Base-by-base conservation (phyloP, 2,797 vertebrate genomes). In the Scolopax rusticola region DNA sequence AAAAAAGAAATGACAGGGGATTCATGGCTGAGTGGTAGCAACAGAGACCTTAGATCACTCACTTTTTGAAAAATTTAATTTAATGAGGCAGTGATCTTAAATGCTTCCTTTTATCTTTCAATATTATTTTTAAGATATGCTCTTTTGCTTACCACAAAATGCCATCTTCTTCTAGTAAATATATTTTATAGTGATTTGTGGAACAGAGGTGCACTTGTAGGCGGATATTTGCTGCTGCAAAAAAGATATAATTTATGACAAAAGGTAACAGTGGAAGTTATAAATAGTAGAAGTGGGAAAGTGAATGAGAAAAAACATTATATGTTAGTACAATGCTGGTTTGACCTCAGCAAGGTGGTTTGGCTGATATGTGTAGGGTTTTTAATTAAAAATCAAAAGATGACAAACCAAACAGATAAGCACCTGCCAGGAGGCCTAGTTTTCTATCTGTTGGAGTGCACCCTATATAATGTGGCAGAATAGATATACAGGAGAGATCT, bases 61-160 rank as follows among this genome's bases (percentile, higher is more conserved):
- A 28, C 30, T 92, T 89, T 86, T 81, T 90, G 40, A 88, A 93
- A 78, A 9, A 7, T 48, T 68, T 25, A 50, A 67, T 93, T 91
- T 63, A 92, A 63, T 59, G 50, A 70, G 51, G 51, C 36, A 64
- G 23, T 56, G 60, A 60, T 93, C 90, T 94, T 57, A 84, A 96
- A 74, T 77, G 48, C 15, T 87, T 93, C 33, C 12, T 84, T 90
- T 88, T 86, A 50, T 69, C 59, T 90, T 95, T 87, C n/a, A 48
- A 4, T 77, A 84, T 77, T 81, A 76, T 79, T 94, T 95, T 87
- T 70, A 78, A 93, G 12, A 13, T 84, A 15, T 19, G 11, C 13
- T 93, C 47, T 80, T 73, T 90, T 82, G 28, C 51, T 93, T 84
- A 23, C 41, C 36, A 53, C 36, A 82, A 86, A 96, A 81, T 84